A percentile compares a stretch with the other conserved stretches of the same genome.
Conservation (phyloP, 2,797 vertebrate genomes). For the Macropodus opercularis region DNA sequence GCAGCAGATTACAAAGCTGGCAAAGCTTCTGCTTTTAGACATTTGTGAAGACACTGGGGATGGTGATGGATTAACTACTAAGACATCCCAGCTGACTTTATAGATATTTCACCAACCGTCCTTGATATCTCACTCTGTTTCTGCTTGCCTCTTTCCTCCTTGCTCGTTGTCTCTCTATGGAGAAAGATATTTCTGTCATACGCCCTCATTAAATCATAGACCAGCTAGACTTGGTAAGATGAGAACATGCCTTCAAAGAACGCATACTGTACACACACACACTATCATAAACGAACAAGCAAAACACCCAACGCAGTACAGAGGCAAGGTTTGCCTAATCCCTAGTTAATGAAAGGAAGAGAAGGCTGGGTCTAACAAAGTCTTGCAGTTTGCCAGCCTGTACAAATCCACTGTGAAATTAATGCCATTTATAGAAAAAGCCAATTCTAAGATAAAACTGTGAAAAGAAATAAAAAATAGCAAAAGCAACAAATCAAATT, state of each 20-base stretch:
- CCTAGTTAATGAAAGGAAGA: constrained; percentile 62
- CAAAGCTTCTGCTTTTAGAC: constrained; percentile 60
- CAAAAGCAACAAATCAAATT: constrained; percentile 5
- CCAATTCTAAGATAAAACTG: constrained; percentile 19
- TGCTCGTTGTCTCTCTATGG: constrained; percentile 35
- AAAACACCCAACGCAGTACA: constrained; percentile 21
- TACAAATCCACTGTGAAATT: constrained; percentile 49
- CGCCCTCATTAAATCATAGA: constrained; percentile 69
- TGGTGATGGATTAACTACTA: constrained; percentile 56
- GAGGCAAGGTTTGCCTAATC: constrained; percentile 52
- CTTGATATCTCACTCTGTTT: constrained; percentile 37
- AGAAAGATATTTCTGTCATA: constrained; percentile 65
- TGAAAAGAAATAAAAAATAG: constrained; percentile 7
- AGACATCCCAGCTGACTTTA: constrained; percentile 63
- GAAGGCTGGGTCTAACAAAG: constrained; percentile 40
- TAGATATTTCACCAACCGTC: constrained; percentile 53
- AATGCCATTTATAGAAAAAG: constrained; percentile 38
- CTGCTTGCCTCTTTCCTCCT: constrained; percentile 3
- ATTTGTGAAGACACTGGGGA: constrained; percentile 52
- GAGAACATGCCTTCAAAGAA: constrained; percentile 55
- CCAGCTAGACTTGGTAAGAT: constrained; percentile 46
- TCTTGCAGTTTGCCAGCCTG: constrained; percentile 30
- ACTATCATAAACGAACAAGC: constrained; percentile 14
- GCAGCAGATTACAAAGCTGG: constrained; percentile 57
- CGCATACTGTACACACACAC: constrained; percentile 14